Conservation (phyloP, 2,888 invertebrate genomes). For the Fragum fragum region DNA sequence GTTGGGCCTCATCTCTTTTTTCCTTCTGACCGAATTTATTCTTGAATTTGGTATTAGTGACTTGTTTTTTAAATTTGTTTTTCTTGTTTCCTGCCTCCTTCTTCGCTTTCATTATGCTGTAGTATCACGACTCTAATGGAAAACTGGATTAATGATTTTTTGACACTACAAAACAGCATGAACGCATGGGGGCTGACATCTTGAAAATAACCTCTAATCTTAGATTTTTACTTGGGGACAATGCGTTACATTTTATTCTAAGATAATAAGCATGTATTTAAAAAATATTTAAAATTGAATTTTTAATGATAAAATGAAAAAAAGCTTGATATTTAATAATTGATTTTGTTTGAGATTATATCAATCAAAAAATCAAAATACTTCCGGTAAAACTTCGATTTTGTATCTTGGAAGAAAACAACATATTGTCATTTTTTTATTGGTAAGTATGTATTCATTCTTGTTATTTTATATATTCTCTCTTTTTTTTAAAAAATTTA, state of each 20-base stretch:
- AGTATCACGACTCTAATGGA: too few relatives aligned
- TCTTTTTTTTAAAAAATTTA: not conserved
- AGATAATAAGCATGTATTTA: too few relatives aligned
- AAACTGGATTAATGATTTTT: too few relatives aligned
- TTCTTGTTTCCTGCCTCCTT: not conserved
- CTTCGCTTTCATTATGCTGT: not conserved
- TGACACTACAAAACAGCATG: not conserved
- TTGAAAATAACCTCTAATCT: slow-evolving; percentile 44
- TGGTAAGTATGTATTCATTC: too few relatives aligned
- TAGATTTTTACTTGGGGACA: too few relatives aligned
- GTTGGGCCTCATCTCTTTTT: not conserved
- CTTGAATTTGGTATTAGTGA: not conserved
- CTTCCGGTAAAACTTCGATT: not conserved
- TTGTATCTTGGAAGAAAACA: not conserved
- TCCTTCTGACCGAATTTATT: not conserved
- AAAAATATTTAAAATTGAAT: too few relatives aligned
- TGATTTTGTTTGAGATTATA: not conserved
- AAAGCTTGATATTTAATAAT: too few relatives aligned
- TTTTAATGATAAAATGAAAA: too few relatives aligned
- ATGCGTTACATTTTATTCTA: too few relatives aligned
- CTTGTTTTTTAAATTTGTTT: not conserved
- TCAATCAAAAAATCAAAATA: not conserved
- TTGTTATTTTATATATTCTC: not conserved
- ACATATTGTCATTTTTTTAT: not conserved
- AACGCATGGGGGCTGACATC: slow-evolving; percentile 56